Conservation (phyloP, 2,113 vertebrate genomes). For the Bettongia penicillata region DNA sequence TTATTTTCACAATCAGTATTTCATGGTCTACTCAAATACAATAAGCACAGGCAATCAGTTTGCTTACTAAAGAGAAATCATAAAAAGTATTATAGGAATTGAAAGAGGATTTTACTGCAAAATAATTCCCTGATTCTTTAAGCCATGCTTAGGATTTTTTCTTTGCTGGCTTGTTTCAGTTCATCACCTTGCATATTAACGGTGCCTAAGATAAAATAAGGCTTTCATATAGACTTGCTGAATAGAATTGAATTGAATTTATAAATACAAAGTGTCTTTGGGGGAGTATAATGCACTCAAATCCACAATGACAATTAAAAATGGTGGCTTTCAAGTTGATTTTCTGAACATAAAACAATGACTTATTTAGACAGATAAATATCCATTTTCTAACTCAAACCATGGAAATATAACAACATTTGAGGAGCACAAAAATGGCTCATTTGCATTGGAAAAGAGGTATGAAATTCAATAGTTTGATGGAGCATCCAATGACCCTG, state of each 20-base stretch:
- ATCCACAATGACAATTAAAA: not conserved
- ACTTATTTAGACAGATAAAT: not conserved
- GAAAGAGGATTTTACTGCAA: not conserved
- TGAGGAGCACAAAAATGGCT: not conserved
- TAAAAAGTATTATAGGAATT: not conserved
- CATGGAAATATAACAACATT: not conserved
- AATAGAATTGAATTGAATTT: not conserved
- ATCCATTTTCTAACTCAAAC: not conserved
- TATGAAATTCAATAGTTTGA: not conserved
- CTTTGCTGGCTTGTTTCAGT: not conserved
- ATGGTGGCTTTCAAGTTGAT: not conserved
- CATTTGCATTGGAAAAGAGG: not conserved
- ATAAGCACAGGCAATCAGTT: not conserved
- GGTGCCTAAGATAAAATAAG: not conserved
- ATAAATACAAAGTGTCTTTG: not conserved
- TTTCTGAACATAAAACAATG: not conserved
- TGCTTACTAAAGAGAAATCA: not conserved
- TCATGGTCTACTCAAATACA: not conserved
- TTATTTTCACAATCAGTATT: not conserved
- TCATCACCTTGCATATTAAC: not conserved
- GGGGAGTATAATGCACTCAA: not conserved
- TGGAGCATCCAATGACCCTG: not conserved
- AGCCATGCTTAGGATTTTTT: not conserved
- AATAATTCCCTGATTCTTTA: not conserved
- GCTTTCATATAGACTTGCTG: not conserved